A percentile compares a stretch with the other conserved stretches of the same genome.
Conservation (phyloP, 2,888 invertebrate genomes). For the Synanthedon andrenaeformis region DNA sequence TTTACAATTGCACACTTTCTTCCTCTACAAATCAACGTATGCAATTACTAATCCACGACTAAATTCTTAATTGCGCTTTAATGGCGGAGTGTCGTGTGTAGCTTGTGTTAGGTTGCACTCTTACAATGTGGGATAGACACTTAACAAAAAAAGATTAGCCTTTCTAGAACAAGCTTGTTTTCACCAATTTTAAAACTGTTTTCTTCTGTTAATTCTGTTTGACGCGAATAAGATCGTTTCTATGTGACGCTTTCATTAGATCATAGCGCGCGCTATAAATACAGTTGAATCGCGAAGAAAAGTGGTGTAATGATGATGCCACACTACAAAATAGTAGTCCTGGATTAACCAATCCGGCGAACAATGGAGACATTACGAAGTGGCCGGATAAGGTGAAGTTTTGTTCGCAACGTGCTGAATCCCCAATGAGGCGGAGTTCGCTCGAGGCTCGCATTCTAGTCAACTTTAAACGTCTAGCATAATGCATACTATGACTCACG, state of each 20-base stretch:
- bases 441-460: conserved; percentile 12
- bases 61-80: conserved; percentile 15
- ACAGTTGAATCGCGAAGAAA: background rate
- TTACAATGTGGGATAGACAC: background rate
- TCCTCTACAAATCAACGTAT: background rate
- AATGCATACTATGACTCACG: conserved; percentile 40
- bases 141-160: conserved; percentile 30
- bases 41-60: conserved; percentile 6
- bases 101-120: conserved; percentile 19
- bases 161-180: conserved; percentile 35
- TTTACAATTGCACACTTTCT: background rate
- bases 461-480: conserved; percentile 33
- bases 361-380: conserved; percentile 63
- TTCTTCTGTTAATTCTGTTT: too few species aligned
- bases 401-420: conserved; percentile 52
- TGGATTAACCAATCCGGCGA: conserved; percentile 43
- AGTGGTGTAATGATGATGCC: conserved; percentile 4
- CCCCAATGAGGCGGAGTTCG: conserved; percentile 38
- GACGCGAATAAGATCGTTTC: background rate
- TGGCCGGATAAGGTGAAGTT: conserved; percentile 56
- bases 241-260: background rate
- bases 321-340: conserved; percentile 14
- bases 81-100: conserved; percentile 31
- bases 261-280: background rate
- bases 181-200: conserved; percentile 28